These are phyloP conservation scores for Neocrepidodera transversa DNA, from an alignment of 2,888 invertebrate species.

Conservation along the genomic window DNA sequence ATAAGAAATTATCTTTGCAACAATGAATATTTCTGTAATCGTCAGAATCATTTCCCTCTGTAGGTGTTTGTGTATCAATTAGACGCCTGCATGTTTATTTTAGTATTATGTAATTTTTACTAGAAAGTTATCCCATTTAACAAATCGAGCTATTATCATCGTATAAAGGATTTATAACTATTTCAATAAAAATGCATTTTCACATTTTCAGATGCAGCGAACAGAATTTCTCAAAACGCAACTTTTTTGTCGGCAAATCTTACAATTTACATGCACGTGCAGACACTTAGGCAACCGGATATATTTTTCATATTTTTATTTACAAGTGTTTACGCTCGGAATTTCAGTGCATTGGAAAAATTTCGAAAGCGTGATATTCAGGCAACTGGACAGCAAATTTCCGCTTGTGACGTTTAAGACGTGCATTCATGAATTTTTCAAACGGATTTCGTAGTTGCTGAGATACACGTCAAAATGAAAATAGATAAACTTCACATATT, in stretches of 20 bases:
- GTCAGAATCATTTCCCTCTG: too few species aligned
- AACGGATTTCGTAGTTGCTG: not conserved
- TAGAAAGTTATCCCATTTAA: too few species aligned
- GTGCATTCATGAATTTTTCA: not conserved
- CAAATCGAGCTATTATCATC: too few species aligned
- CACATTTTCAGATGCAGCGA: not conserved
- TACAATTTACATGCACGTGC: not conserved
- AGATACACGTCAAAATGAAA: too few species aligned
- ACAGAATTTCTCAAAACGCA: not conserved
- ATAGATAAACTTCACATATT: too few species aligned
- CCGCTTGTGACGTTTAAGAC: not conserved
- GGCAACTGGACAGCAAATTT: not conserved
- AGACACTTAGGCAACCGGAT: not conserved
- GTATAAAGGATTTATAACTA: too few species aligned
- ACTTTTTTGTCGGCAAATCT: not conserved
- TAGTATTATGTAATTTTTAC: too few species aligned
- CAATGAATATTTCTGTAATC: too few species aligned
- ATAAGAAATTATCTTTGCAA: too few species aligned
- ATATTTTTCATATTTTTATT: constrained; percentile 3
- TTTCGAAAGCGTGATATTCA: not conserved
- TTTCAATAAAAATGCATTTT: too few species aligned
- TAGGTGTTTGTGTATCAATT: too few species aligned
- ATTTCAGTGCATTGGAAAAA: not conserved
- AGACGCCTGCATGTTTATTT: too few species aligned
- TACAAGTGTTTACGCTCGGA: not conserved